Evolutionary conservation across 2,113 vertebrate species (phyloP).

Genomic region (Potamarius usumacintae): DNA sequence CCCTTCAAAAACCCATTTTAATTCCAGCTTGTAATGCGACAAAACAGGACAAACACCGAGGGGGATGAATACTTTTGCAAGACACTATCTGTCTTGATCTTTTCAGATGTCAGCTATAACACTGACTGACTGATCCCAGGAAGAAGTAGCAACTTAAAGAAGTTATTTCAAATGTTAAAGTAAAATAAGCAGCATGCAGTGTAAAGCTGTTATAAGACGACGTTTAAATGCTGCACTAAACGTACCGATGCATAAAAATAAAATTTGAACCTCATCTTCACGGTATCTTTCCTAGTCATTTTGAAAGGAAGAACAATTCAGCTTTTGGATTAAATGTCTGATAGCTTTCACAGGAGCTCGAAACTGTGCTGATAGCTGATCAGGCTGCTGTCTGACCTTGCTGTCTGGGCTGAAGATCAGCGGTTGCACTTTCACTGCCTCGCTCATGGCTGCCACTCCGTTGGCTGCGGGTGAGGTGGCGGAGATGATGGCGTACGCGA

Average conservation of each 20-base stretch:
- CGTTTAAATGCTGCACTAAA: background rate
- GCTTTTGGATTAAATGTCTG: conserved; percentile 5
- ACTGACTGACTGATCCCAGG: background rate
- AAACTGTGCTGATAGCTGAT: background rate
- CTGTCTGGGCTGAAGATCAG: conserved; percentile 84
- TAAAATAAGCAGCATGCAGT: background rate
- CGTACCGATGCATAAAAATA: background rate
- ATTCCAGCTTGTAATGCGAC: too few species aligned
- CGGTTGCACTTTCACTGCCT: conserved; percentile 85
- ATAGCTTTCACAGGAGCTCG: background rate
- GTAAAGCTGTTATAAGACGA: background rate
- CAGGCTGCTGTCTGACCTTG: conserved; percentile 71
- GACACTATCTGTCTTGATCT: background rate
- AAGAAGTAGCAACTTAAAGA: background rate
- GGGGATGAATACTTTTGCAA: too few species aligned
- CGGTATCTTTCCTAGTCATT: background rate
- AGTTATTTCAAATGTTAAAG: background rate
- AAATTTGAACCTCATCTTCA: background rate
- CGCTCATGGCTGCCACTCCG: conserved; percentile 77
- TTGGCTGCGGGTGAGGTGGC: conserved; percentile 77
- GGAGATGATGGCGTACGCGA: conserved; percentile 95
- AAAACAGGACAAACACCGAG: too few species aligned
- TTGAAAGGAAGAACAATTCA: background rate
- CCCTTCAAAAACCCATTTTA: too few species aligned
- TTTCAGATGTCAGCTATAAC: background rate